A percentile compares a stretch with the other conserved stretches of the same genome.
Evolutionary conservation across 1,140 invertebrate genomes (phyloP).

Genomic region (Dreissena polymorpha): DNA sequence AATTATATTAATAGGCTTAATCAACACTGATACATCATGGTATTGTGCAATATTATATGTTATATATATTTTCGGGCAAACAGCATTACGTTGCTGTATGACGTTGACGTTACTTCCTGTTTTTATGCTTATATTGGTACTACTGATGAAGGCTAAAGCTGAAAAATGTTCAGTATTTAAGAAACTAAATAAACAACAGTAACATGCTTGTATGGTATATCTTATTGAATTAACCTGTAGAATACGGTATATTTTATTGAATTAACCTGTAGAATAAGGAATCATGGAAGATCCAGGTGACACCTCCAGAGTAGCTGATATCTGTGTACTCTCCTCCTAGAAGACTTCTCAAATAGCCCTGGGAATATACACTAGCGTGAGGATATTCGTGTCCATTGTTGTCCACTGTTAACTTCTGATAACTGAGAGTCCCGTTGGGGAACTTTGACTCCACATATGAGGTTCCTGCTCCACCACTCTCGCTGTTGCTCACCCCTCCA

Average conservation of each 20-base stretch:
- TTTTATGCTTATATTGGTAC: no score
- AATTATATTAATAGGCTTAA: no score
- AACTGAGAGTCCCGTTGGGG: conserved; percentile 29
- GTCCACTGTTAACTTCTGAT: conserved; percentile 60
- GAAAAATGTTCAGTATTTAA: no score
- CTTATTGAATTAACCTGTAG: conserved; percentile 41
- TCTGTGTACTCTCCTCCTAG: conserved; percentile 64
- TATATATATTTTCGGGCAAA: no score
- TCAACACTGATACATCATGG: no score
- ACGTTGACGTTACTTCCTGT: no score
- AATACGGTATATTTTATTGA: background rate
- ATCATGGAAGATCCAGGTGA: conserved; percentile 71
- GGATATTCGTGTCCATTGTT: conserved; percentile 69
- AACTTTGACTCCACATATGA: conserved; percentile 61
- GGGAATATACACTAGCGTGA: conserved; percentile 35
- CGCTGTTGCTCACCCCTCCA: conserved; percentile 66
- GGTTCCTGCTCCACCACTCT: conserved; percentile 70
- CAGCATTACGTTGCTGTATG: no score
- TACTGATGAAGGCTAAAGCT: no score
- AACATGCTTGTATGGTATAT: no score
- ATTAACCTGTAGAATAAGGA: conserved; percentile 45
- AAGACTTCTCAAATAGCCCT: conserved; percentile 59
- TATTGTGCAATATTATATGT: no score
- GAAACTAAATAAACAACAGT: no score
- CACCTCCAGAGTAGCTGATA: conserved; percentile 62